phyloP scores from a whole-genome alignment of 2,113 vertebrate species.

The Trinectes maculatus region DNA sequence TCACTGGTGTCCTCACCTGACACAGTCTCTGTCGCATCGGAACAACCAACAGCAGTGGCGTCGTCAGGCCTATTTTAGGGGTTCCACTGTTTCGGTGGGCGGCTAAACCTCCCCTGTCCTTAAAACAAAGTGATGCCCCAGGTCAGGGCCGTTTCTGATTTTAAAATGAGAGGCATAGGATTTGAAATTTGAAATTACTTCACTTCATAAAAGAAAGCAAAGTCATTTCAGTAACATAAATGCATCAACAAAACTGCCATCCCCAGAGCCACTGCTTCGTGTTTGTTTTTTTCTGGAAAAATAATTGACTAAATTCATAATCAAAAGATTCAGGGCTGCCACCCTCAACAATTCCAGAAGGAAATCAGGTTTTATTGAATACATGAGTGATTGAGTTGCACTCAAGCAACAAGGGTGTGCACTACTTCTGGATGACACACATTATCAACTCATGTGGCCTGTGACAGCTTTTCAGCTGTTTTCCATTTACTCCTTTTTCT shows the following conservation, averaged over 20 bases:
- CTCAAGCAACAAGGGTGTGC: constrained; percentile 49
- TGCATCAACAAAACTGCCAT: constrained; percentile 34
- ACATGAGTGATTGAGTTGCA: constrained; percentile 40
- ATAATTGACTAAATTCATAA: constrained; percentile 65
- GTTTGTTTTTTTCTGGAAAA: constrained; percentile 13
- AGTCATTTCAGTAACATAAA: constrained; percentile 38
- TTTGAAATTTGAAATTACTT: constrained; percentile 19
- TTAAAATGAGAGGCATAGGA: too few relatives aligned
- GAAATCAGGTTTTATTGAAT: constrained; percentile 65
- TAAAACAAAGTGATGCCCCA: too few relatives aligned
- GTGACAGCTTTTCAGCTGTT: constrained; percentile 11
- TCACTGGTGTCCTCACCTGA: too few relatives aligned
- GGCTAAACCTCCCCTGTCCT: too few relatives aligned
- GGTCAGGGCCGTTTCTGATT: too few relatives aligned
- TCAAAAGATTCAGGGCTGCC: constrained; percentile 61
- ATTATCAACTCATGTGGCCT: constrained; percentile 36
- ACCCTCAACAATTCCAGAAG: constrained; percentile 54
- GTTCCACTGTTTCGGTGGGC: too few relatives aligned
- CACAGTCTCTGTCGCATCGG: too few relatives aligned
- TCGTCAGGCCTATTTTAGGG: too few relatives aligned
- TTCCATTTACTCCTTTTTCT: constrained; percentile 15
- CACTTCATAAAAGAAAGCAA: constrained; percentile 5
- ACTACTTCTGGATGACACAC: constrained; percentile 53
- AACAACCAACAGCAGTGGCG: too few relatives aligned
- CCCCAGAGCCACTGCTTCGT: constrained; percentile 5